These are phyloP conservation scores for Tachina grossa DNA, from an alignment of 2,888 invertebrate genomes.

Conservation along the genomic window DNA sequence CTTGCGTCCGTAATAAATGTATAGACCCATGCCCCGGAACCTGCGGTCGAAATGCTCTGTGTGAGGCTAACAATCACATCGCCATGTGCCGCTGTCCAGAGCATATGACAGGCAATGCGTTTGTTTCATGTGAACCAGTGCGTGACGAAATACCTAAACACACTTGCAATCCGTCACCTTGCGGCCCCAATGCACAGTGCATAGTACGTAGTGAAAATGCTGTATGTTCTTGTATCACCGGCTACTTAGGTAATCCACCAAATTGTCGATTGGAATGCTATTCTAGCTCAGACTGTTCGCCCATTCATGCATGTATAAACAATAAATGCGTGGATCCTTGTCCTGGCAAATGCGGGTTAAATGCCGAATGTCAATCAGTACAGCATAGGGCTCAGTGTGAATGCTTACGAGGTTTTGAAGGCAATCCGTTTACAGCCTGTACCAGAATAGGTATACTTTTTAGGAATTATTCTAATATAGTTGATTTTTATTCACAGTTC, in stretches of 20 bases:
- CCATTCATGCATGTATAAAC: constrained; percentile 87
- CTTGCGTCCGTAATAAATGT: constrained; percentile 91
- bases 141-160: constrained; percentile 83
- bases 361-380: constrained; percentile 88
- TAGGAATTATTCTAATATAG: background rate
- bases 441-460: constrained; percentile 80
- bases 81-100: constrained; percentile 86
- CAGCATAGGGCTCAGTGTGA: constrained; percentile 91
- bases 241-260: constrained; percentile 88
- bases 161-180: constrained; percentile 88
- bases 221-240: constrained; percentile 86
- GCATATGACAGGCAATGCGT: constrained; percentile 88
- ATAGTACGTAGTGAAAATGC: constrained; percentile 86
- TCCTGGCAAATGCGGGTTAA: constrained; percentile 88
- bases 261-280: constrained; percentile 89
- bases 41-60: constrained; percentile 90
- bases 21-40: constrained; percentile 92
- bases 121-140: constrained; percentile 85
- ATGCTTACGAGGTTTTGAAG: constrained; percentile 87
- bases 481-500: background rate
- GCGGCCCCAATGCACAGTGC: constrained; percentile 88
- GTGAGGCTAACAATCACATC: constrained; percentile 89
- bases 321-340: constrained; percentile 90
- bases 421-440: constrained; percentile 88
- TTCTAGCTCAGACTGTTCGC: constrained; percentile 88